Conservation (phyloP, 2,797 vertebrate species). For the Coluber constrictor region DNA sequence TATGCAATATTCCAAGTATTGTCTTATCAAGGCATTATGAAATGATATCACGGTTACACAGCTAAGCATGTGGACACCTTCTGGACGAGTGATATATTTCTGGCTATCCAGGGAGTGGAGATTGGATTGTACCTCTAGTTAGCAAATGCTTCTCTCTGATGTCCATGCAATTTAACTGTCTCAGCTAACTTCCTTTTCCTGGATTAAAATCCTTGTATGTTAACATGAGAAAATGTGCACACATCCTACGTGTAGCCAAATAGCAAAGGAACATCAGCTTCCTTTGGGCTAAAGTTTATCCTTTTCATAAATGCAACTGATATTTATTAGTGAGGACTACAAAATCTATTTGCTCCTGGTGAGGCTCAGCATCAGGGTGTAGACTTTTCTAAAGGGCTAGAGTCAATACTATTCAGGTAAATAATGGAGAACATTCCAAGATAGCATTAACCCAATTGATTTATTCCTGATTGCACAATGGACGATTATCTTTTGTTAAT, state of each 20-base stretch:
- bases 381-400: constrained; percentile 70
- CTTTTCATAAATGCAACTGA: constrained; percentile 60
- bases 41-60: neutral
- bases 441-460: constrained; percentile 81
- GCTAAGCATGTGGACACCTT: neutral
- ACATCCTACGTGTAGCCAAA: neutral
- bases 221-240: neutral
- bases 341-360: constrained; percentile 68
- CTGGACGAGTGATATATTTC: neutral
- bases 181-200: neutral
- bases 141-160: neutral
- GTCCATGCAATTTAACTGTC: neutral
- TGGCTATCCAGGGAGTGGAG: neutral
- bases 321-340: constrained; percentile 62
- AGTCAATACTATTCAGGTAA: constrained; percentile 78
- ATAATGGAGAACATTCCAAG: constrained; percentile 77
- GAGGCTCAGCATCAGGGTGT: constrained; percentile 57
- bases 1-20: neutral
- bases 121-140: no score
- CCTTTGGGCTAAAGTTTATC: constrained; percentile 47
- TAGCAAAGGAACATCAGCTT: neutral
- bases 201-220: neutral
- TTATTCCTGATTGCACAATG: constrained; percentile 81
- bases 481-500: constrained; percentile 81
- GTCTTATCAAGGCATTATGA: neutral